Conservation (phyloP, 1,140 invertebrate genomes). For the Drosophila lacertosa region DNA sequence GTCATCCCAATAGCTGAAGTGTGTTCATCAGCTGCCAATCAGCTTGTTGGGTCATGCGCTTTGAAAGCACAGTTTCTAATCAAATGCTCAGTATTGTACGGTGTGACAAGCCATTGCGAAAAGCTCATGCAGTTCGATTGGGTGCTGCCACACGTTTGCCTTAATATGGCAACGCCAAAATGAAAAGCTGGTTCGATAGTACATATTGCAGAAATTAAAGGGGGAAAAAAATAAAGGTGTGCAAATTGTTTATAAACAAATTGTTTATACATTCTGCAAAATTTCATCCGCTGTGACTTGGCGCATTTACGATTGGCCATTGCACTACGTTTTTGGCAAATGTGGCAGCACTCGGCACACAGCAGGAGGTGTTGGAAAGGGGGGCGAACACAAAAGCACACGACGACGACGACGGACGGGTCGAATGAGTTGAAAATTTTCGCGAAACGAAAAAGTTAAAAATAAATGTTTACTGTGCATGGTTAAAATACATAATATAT, state of each 20-base stretch:
- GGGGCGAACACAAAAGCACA: conserved; percentile 68
- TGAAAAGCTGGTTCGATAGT: conserved; percentile 49
- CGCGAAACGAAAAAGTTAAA: conserved; percentile 77
- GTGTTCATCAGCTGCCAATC: conserved; percentile 34
- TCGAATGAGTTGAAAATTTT: conserved; percentile 79
- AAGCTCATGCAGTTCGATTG: conserved; percentile 23
- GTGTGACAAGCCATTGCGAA: conserved; percentile 19
- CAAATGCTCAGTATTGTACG: conserved; percentile 16
- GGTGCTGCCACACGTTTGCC: conserved; percentile 19
- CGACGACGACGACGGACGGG: conserved; percentile 62
- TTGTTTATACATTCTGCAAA: conserved; percentile 7
- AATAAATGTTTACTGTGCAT: conserved; percentile 77
- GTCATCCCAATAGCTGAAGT: conserved; percentile 29
- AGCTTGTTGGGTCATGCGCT: conserved; percentile 6
- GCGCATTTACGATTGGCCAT: neutral
- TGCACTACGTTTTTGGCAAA: conserved; percentile 28
- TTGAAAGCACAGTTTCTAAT: conserved; percentile 20
- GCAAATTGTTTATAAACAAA: conserved; percentile 56
- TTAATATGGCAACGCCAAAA: conserved; percentile 14
- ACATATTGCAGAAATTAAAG: conserved; percentile 34
- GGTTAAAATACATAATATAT: conserved; percentile 40
- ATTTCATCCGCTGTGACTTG: neutral
- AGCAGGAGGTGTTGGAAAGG: conserved; percentile 12
- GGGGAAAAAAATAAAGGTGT: conserved; percentile 27
- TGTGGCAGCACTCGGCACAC: conserved; percentile 30